Evolutionary conservation across 1,140 invertebrate species (phyloP).

Genomic region (Samia ricini): DNA sequence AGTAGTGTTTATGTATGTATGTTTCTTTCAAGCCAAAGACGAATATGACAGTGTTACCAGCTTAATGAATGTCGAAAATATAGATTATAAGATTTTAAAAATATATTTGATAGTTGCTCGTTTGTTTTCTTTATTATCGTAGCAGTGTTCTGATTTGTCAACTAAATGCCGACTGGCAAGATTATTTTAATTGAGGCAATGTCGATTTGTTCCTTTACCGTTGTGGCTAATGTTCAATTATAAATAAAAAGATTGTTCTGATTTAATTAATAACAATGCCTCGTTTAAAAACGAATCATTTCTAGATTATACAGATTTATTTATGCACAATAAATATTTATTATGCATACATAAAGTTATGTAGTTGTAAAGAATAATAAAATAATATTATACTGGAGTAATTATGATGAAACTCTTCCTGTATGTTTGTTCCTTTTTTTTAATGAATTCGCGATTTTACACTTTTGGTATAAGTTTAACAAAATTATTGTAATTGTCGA

Average conservation of each 20-base stretch:
- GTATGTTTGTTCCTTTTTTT: background rate
- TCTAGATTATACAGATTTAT: background rate
- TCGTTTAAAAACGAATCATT: background rate
- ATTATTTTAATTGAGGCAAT: background rate
- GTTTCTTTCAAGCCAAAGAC: slow-evolving; percentile 34
- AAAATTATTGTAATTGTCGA: too few relatives aligned
- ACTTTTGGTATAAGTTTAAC: too few relatives aligned
- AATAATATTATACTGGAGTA: background rate
- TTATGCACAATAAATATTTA: background rate
- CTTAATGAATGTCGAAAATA: slow-evolving; percentile 9
- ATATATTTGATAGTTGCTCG: slow-evolving; percentile 14
- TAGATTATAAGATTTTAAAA: slow-evolving; percentile 3
- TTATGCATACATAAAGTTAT: background rate
- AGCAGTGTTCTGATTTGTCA: background rate
- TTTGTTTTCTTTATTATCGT: slow-evolving; percentile 7
- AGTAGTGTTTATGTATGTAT: slow-evolving; percentile 6
- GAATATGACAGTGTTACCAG: slow-evolving; percentile 34
- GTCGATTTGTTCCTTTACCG: background rate
- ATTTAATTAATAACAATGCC: background rate
- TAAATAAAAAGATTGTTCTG: too few relatives aligned
- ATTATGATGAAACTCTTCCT: background rate
- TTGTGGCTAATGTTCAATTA: too few relatives aligned
- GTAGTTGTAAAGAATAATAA: background rate
- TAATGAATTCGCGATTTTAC: too few relatives aligned
- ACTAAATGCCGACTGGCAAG: background rate